Evolutionary conservation across 2,888 invertebrate species (phyloP).

Genomic region (Theretra japonica): DNA sequence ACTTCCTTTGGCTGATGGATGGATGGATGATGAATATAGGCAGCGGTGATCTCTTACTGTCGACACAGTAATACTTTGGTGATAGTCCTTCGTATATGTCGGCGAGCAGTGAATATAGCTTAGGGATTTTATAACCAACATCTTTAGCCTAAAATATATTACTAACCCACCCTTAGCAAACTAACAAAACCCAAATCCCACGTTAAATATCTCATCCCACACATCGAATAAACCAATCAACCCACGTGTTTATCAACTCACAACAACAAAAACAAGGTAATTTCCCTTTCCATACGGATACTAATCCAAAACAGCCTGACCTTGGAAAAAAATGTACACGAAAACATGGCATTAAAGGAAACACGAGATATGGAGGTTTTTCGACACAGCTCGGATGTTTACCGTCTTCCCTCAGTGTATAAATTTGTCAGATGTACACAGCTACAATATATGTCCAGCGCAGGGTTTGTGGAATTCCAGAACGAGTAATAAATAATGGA

Average conservation of each 20-base stretch:
- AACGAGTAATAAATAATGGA: no score
- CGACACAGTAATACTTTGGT: no score
- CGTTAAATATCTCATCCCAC: not conserved
- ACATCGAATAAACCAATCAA: not conserved
- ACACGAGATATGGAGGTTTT: not conserved
- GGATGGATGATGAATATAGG: no score
- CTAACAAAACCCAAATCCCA: not conserved
- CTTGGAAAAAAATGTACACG: constrained; percentile 14
- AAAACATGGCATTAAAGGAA: not conserved
- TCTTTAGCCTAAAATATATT: no score
- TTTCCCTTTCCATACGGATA: not conserved
- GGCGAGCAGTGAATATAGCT: no score
- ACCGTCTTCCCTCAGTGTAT: not conserved
- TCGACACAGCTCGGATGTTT: not conserved
- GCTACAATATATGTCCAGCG: constrained; percentile 19
- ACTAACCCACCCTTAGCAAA: not conserved
- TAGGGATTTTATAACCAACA: no score
- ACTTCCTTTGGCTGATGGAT: no score
- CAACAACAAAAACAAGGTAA: constrained; percentile 15
- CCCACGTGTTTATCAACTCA: not conserved
- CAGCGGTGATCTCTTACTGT: no score
- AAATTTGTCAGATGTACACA: constrained; percentile 15
- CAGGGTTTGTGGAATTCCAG: not conserved
- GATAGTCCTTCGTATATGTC: no score
- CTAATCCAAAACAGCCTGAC: not conserved